Evolutionary conservation across 2,113 vertebrate species (phyloP), one percentile per base, ranked within the genome.

Genomic region (Peucedramus taeniatus): DNA sequence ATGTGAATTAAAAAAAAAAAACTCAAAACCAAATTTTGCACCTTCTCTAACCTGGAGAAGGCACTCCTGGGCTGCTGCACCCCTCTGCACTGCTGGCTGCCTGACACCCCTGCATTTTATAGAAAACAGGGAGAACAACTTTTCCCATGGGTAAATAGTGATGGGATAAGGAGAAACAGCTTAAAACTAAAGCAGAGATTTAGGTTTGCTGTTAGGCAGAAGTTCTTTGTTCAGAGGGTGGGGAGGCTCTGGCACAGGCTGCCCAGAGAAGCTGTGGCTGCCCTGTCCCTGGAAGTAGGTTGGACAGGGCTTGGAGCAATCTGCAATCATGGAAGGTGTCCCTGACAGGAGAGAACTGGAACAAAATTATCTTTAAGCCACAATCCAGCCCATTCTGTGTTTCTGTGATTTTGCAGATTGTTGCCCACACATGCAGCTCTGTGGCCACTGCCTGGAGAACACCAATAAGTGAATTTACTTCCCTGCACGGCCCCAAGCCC

Each of bases 391-490:
- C 13, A 3, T 15, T 54, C n/a, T 13, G n/a, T 40, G 39, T n/a
- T n/a, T 17, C 64, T 53, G 45, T 39, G 45, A 27, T 30, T 77
- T 20, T 60, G 40, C 30, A 78, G 64, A 2, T 4, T 30, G 13
- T 30, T 11, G 3, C 51, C 24, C 37, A 15, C n/a, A 47, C 65
- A 17, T 0, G 0, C 21, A 10, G 45, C 65, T 47, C 59, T 2
- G 3, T 7, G 15, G 61, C 56, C 61, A 8, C 64, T 42, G 70
- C 69, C 69, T 57, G 63, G 27, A 78, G 45, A 42, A 7, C 60
- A 79, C 39, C 3, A 0, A 12, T 1, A 31, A 37, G 30, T 11
- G 27, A 75, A 68, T 77, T 71, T 28, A 10, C 64, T 49, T 31
- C 70, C 64, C 56, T 49, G 44, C 10, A 0, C 1, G 18, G 40